Percentiles rank a stretch among this genome's conserved stretches.
Conservation (phyloP, 2,113 vertebrate species). For the Paramormyrops kingsleyae region DNA sequence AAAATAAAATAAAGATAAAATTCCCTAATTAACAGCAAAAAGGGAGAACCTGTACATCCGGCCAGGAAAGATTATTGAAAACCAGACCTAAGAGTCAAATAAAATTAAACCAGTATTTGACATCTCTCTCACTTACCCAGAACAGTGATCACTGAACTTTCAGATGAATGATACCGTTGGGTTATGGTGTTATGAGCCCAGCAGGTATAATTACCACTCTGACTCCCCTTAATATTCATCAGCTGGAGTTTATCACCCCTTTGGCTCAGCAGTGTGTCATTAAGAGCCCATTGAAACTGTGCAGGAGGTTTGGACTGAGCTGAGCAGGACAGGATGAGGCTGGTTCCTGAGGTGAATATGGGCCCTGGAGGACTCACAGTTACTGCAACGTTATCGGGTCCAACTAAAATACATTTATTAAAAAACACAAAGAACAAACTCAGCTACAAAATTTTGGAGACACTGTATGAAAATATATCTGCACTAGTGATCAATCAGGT, state of each 20-base stretch:
- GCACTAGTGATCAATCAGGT: background rate
- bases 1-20: background rate
- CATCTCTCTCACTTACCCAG: background rate
- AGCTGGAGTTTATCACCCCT: background rate
- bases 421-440: background rate
- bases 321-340: background rate
- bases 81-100: background rate
- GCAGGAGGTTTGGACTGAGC: background rate
- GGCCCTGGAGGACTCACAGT: background rate
- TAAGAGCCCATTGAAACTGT: background rate
- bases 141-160: background rate
- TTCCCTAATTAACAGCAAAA: background rate
- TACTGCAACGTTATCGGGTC: slow-evolving; percentile 14
- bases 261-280: background rate
- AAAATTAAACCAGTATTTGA: background rate
- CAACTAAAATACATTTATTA: slow-evolving; percentile 30
- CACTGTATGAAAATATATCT: background rate
- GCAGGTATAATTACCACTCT: background rate
- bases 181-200: background rate
- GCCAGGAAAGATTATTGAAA: background rate
- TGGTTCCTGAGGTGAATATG: background rate
- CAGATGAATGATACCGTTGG: background rate
- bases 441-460: background rate
- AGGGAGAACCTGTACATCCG: background rate
- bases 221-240: background rate